These are phyloP conservation scores for Lasioglossum calceatum DNA, from an alignment of 2,888 invertebrate species.

Conservation along the genomic window DNA sequence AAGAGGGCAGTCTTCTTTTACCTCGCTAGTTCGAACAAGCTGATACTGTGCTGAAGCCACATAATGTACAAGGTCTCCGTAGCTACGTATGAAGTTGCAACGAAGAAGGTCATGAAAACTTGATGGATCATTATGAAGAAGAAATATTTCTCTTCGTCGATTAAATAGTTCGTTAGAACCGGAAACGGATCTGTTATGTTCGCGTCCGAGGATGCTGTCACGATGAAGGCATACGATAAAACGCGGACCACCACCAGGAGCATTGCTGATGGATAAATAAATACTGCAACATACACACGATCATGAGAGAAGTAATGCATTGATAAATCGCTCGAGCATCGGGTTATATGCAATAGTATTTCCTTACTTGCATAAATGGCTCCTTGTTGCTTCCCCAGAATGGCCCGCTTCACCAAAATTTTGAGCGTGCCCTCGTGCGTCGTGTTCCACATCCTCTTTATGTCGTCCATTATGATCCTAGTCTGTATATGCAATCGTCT, in stretches of 20 bases:
- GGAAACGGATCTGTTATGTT: not conserved
- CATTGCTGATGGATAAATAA: not conserved
- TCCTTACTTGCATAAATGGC: not conserved
- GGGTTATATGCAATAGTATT: no score
- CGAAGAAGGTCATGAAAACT: not conserved
- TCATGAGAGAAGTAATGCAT: not conserved
- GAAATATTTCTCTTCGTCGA: slow-evolving; percentile 2
- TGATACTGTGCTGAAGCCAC: not conserved
- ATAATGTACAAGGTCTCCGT: not conserved
- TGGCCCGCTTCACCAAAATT: not conserved
- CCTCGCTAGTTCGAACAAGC: not conserved
- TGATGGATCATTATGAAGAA: not conserved
- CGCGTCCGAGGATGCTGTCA: not conserved
- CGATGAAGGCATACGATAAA: not conserved
- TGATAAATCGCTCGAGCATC: not conserved
- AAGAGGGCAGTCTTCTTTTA: not conserved
- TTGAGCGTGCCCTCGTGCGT: not conserved
- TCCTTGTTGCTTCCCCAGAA: not conserved
- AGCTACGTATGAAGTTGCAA: not conserved
- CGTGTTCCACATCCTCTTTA: not conserved
- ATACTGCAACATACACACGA: not conserved
- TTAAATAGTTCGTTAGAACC: not conserved
- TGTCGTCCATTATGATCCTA: not conserved
- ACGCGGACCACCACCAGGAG: not conserved
- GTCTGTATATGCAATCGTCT: not conserved